Percentiles rank a stretch among this genome's conserved stretches.
Conservation (phyloP, 2,888 invertebrate species). For the Tipula confusa region DNA sequence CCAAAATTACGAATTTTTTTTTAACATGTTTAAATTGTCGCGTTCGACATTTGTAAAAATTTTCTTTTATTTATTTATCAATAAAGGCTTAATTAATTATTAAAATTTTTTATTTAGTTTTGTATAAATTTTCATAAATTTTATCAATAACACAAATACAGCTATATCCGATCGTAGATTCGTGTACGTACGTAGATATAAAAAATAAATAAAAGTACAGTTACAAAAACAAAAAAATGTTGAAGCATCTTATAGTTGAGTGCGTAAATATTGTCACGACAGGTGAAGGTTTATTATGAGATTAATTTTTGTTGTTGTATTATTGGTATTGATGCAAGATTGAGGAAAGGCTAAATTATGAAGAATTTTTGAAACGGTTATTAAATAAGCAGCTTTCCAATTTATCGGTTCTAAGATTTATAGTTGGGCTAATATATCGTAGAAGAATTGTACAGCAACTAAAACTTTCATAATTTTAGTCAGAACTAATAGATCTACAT, state of each 20-base stretch:
- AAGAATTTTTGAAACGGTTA: too few relatives aligned
- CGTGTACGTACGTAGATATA: background rate
- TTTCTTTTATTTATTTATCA: background rate
- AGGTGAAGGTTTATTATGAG: background rate
- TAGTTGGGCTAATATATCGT: too few relatives aligned
- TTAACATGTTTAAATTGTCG: background rate
- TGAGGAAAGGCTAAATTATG: too few relatives aligned
- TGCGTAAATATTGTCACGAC: background rate
- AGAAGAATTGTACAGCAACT: too few relatives aligned
- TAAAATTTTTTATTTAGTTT: background rate
- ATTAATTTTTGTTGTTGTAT: too few relatives aligned
- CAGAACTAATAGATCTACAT: too few relatives aligned
- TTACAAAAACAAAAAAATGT: constrained; percentile 12
- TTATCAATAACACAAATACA: constrained; percentile 26
- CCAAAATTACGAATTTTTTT: background rate
- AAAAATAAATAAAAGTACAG: constrained; percentile 13
- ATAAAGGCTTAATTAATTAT: background rate
- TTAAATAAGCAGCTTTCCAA: too few relatives aligned
- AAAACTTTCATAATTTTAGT: too few relatives aligned
- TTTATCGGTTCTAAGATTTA: too few relatives aligned
- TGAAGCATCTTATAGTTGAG: background rate
- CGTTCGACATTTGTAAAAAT: background rate
- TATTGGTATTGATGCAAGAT: too few relatives aligned
- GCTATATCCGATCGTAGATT: background rate
- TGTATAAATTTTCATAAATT: constrained; percentile 4